phyloP scores from a whole-genome alignment of 2,888 invertebrate species.

The Amphipoea oculea region DNA sequence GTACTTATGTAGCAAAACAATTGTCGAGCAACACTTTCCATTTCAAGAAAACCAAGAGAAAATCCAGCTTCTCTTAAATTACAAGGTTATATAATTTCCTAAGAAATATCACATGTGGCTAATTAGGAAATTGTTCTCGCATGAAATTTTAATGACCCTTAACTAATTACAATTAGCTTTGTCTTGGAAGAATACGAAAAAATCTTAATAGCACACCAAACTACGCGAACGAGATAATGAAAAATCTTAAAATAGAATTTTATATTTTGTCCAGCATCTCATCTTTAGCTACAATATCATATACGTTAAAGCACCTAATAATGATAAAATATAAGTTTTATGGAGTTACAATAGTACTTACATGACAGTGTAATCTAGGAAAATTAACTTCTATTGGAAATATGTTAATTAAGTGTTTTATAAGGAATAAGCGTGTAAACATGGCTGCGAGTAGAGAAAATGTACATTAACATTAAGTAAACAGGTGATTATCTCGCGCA shows the following conservation, averaged over 20 bases:
- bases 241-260: constrained; percentile 36
- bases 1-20: constrained; percentile 23
- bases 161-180: constrained; percentile 57
- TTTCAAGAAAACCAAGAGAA: constrained; percentile 61
- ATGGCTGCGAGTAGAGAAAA: constrained; percentile 47
- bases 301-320: constrained; percentile 12
- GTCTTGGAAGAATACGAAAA: constrained; percentile 46
- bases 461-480: constrained; percentile 43
- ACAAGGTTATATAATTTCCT: constrained; percentile 52
- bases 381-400: constrained; percentile 43
- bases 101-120: constrained; percentile 58
- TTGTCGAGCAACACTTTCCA: constrained; percentile 66
- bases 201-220: constrained; percentile 48
- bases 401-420: constrained; percentile 46
- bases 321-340: constrained; percentile 39
- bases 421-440: constrained; percentile 38
- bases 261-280: constrained; percentile 9
- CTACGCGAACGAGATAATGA: constrained; percentile 29
- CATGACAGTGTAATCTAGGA: constrained; percentile 34
- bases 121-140: constrained; percentile 64
- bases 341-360: constrained; percentile 12
- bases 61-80: constrained; percentile 41
- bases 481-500: constrained; percentile 43
- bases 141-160: constrained; percentile 68
- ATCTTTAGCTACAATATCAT: constrained; percentile 4